Evolutionary conservation across 2,113 vertebrate genomes (phyloP).

Genomic region (Myotis lucifugus): DNA sequence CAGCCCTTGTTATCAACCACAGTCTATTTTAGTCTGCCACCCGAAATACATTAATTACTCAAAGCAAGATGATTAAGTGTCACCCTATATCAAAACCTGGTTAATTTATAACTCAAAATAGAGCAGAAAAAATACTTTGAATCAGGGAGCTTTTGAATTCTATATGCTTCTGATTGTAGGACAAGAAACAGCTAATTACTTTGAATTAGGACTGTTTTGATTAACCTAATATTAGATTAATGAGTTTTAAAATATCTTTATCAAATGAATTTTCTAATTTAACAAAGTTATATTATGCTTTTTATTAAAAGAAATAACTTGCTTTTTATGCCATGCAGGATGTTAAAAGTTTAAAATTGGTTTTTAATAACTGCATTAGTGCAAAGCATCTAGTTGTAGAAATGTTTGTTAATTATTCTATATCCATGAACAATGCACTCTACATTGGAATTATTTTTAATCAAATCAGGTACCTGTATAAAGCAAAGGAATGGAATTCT

Average conservation of each 20-base stretch:
- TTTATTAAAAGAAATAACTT: slow-evolving; percentile 35
- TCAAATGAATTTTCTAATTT: slow-evolving; percentile 37
- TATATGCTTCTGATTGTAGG: slow-evolving; percentile 42
- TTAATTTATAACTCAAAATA: background rate
- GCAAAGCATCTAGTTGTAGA: slow-evolving; percentile 24
- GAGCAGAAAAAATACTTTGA: background rate
- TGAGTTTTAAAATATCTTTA: slow-evolving; percentile 22
- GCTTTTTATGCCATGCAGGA: background rate
- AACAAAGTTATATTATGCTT: background rate
- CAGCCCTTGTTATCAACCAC: background rate
- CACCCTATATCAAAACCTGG: background rate
- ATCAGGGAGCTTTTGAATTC: slow-evolving; percentile 13
- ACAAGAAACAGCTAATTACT: background rate
- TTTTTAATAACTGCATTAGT: slow-evolving; percentile 34
- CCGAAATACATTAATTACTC: slow-evolving; percentile 19
- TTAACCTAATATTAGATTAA: slow-evolving; percentile 31
- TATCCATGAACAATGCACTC: background rate
- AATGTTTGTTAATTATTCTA: slow-evolving; percentile 30
- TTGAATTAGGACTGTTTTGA: slow-evolving; percentile 39
- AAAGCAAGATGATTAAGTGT: slow-evolving; percentile 52
- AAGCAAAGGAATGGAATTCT: slow-evolving; percentile 40
- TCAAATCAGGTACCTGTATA: background rate
- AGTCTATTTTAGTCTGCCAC: background rate
- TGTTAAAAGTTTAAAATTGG: background rate
- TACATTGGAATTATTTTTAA: slow-evolving; percentile 47